These are phyloP conservation scores for Potorous gilbertii DNA, from an alignment of 2,797 vertebrate species.

Conservation along the genomic window DNA sequence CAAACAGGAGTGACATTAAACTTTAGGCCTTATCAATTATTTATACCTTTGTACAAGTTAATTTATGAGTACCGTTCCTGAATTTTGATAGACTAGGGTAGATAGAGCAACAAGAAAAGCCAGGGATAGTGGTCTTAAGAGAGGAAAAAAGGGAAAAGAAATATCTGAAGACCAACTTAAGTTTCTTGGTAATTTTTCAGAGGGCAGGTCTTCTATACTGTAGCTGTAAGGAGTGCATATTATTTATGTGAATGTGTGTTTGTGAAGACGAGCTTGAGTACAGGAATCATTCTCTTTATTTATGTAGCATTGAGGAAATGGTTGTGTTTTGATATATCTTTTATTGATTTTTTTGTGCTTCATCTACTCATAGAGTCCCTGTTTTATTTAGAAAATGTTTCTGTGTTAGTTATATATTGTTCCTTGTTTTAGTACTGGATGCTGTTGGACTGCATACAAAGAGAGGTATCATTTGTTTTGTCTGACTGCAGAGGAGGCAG, in stretches of 20 bases:
- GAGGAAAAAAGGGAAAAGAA: slow-evolving; percentile 32
- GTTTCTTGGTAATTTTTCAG: not conserved
- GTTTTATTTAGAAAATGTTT: slow-evolving; percentile 55
- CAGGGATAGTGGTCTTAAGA: not conserved
- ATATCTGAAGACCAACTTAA: slow-evolving; percentile 19
- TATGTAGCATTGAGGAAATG: slow-evolving; percentile 20
- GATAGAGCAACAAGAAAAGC: not conserved
- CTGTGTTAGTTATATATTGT: slow-evolving; percentile 19
- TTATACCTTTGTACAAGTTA: slow-evolving; percentile 39
- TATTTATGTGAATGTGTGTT: not conserved
- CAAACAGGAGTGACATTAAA: not conserved
- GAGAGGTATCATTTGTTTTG: slow-evolving; percentile 59
- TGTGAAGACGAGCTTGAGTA: not conserved
- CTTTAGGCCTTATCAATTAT: not conserved
- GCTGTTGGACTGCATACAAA: slow-evolving; percentile 23
- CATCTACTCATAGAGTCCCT: slow-evolving; percentile 6
- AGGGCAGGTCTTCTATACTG: not conserved
- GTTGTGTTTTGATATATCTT: slow-evolving; percentile 33
- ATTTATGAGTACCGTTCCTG: not conserved
- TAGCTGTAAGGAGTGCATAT: not conserved
- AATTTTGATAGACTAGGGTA: not conserved
- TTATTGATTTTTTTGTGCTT: slow-evolving; percentile 45
- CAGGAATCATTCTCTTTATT: slow-evolving; percentile 31
- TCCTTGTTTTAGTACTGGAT: slow-evolving; percentile 42
- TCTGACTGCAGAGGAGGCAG: slow-evolving; percentile 33